These are phyloP conservation scores for Mesorhabditis spiculigera DNA, from an alignment of 2,888 invertebrate species.

Conservation along the genomic window DNA sequence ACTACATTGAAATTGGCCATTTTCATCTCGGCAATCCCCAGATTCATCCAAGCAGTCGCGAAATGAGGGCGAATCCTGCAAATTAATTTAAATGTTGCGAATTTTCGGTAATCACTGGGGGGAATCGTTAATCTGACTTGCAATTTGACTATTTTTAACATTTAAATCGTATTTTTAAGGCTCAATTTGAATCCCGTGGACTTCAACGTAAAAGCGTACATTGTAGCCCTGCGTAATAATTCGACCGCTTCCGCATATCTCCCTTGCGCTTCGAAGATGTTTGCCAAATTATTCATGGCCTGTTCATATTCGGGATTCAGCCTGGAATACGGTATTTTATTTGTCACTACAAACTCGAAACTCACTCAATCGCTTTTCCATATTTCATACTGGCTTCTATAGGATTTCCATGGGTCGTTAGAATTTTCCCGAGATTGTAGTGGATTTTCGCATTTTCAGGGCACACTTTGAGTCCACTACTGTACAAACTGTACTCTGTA, in stretches of 20 bases:
- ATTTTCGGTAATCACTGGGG: too few relatives aligned
- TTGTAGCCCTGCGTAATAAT: neutral
- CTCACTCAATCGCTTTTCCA: conserved; percentile 42
- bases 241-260: conserved; percentile 1
- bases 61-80: conserved; percentile 73
- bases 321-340: conserved; percentile 58
- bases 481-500: conserved; percentile 67
- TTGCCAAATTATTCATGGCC: conserved; percentile 88
- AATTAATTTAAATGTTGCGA: too few relatives aligned
- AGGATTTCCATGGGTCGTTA: conserved; percentile 73
- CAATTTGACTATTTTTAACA: neutral
- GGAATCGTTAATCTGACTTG: neutral
- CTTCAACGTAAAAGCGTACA: neutral
- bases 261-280: conserved; percentile 64
- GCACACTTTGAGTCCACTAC: conserved; percentile 79
- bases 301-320: conserved; percentile 80
- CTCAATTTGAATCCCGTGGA: neutral
- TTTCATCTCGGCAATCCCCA: conserved; percentile 83
- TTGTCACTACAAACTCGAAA: neutral
- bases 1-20: conserved; percentile 39
- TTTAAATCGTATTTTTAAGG: neutral
- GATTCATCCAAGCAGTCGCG: conserved; percentile 96
- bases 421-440: conserved; percentile 85
- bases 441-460: conserved; percentile 84
- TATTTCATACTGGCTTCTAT: conserved; percentile 76